phyloP scores from a whole-genome alignment of 2,888 invertebrate genomes.

The Melieria omissa region DNA sequence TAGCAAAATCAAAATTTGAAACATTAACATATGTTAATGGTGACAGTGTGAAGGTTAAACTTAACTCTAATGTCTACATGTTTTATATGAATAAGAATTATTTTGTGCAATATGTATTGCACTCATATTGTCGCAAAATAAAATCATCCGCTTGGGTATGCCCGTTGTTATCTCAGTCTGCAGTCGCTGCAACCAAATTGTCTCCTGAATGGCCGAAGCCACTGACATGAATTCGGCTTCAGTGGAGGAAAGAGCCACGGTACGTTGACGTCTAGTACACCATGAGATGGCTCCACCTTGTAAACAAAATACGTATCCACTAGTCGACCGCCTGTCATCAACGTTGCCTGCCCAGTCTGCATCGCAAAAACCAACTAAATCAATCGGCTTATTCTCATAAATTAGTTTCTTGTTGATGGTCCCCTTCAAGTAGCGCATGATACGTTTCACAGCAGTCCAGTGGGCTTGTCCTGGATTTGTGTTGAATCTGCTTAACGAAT shows the following conservation, averaged over 20 bases:
- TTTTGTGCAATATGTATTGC: conserved; percentile 35
- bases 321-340: conserved; percentile 20
- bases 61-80: neutral
- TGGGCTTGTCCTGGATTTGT: conserved; percentile 29
- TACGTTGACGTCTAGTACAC: conserved; percentile 31
- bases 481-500: conserved; percentile 33
- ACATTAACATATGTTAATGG: too few relatives aligned
- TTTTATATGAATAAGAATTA: neutral
- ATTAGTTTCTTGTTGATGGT: conserved; percentile 10
- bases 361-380: conserved; percentile 28
- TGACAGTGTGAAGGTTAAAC: too few relatives aligned
- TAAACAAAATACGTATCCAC: conserved; percentile 31
- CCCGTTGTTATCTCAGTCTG: conserved; percentile 24
- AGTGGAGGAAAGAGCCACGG: conserved; percentile 37
- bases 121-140: conserved; percentile 40
- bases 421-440: conserved; percentile 33
- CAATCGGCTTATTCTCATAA: neutral
- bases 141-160: conserved; percentile 13
- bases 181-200: conserved; percentile 34
- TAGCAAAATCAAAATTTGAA: too few relatives aligned
- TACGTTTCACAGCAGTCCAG: conserved; percentile 17
- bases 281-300: conserved; percentile 34
- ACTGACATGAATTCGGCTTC: conserved; percentile 34
- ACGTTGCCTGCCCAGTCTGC: conserved; percentile 33
- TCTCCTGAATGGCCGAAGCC: conserved; percentile 27